phyloP scores from a whole-genome alignment of 2,888 invertebrate species.

The Pomacea canaliculata region DNA sequence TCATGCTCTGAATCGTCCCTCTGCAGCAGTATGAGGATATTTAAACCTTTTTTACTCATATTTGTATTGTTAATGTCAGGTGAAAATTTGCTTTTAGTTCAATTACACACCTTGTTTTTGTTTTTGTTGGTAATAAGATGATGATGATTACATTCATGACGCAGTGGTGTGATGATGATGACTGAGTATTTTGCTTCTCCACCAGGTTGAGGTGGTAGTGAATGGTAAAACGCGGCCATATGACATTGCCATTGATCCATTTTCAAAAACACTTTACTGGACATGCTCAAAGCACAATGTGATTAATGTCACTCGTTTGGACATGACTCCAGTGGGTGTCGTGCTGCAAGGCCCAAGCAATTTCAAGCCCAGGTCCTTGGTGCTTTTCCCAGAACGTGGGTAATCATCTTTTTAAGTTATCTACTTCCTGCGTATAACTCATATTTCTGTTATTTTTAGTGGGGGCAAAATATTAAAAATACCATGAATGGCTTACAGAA shows the following conservation, averaged over 20 bases:
- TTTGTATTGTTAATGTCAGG: no score
- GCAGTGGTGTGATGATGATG: no score
- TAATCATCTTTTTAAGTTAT: constrained; percentile 56
- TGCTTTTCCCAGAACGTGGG: constrained; percentile 86
- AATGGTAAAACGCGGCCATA: constrained; percentile 74
- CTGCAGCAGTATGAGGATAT: no score
- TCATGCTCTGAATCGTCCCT: no score
- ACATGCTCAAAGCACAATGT: constrained; percentile 85
- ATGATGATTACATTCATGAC: no score
- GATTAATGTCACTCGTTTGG: constrained; percentile 88
- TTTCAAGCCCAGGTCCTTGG: constrained; percentile 86
- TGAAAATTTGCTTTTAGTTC: no score
- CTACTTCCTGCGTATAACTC: neutral
- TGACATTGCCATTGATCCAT: constrained; percentile 88
- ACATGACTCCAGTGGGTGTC: constrained; percentile 73
- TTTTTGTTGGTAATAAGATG: no score
- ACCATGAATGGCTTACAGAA: no score
- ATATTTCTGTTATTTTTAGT: neutral
- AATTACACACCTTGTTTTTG: no score
- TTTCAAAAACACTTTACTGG: constrained; percentile 89
- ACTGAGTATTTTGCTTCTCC: neutral
- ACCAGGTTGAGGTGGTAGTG: constrained; percentile 47
- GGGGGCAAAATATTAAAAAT: neutral
- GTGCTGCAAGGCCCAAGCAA: constrained; percentile 81
- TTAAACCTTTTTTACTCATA: no score